Evolutionary conservation across 2,888 invertebrate species (phyloP).

Genomic region (Ischnus inquisitorius): DNA sequence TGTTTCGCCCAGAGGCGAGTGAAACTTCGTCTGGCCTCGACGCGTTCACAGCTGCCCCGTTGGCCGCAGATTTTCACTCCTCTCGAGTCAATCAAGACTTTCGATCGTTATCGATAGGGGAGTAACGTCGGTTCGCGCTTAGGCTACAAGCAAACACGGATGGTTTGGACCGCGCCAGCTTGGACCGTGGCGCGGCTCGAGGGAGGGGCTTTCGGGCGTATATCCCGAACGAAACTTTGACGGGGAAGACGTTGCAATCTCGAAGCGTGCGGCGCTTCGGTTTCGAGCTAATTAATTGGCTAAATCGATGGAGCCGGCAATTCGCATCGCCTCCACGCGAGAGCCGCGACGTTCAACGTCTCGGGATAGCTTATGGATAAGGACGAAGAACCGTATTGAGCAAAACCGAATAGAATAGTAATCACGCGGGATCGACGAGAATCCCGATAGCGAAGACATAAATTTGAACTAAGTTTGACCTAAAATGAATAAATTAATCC

Average conservation of each 20-base stretch:
- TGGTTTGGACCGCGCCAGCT: slow-evolving; percentile 45
- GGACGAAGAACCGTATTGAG: not conserved
- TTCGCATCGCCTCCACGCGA: slow-evolving; percentile 8
- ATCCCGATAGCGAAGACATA: not conserved
- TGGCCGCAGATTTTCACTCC: slow-evolving; percentile 32
- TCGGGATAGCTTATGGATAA: slow-evolving; percentile 42
- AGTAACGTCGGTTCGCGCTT: slow-evolving; percentile 5
- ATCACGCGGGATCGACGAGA: slow-evolving; percentile 3
- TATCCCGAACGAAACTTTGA: slow-evolving; percentile 54
- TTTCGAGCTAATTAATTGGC: slow-evolving; percentile 63
- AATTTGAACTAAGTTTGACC: too few relatives aligned
- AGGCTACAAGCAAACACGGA: slow-evolving; percentile 47
- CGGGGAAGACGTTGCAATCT: slow-evolving; percentile 47
- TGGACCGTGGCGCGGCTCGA: slow-evolving; percentile 53
- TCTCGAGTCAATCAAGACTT: slow-evolving; percentile 60
- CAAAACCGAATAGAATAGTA: slow-evolving; percentile 9
- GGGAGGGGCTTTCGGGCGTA: slow-evolving; percentile 14
- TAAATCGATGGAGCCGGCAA: slow-evolving; percentile 52
- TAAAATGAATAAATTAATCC: not conserved
- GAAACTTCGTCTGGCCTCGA: slow-evolving; percentile 59
- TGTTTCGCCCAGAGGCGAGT: slow-evolving; percentile 56
- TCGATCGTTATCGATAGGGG: slow-evolving; percentile 62
- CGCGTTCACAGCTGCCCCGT: slow-evolving; percentile 1
- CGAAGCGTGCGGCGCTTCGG: slow-evolving; percentile 43
- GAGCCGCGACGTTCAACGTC: slow-evolving; percentile 13